Evolutionary conservation across 2,888 invertebrate species (phyloP).

Genomic region (Ornithoptera priamus): DNA sequence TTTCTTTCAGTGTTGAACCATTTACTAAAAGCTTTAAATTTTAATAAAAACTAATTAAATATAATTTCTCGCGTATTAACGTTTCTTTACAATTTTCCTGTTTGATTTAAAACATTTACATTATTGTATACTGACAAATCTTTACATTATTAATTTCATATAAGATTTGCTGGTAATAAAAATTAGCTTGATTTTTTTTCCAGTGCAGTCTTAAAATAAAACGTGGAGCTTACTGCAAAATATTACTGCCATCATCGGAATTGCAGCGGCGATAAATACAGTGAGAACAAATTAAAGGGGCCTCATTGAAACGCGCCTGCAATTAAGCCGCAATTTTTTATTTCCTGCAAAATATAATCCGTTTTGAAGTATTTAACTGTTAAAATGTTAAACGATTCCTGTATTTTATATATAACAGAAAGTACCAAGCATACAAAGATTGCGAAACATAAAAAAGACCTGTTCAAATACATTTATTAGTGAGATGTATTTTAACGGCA

Average conservation of each 20-base stretch:
- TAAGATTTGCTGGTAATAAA: neutral
- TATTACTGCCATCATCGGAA: slow-evolving; percentile 5
- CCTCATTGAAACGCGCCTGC: slow-evolving; percentile 8
- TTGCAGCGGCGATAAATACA: slow-evolving; percentile 18
- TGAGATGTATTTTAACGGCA: too few species aligned
- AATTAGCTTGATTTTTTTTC: neutral
- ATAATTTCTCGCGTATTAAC: neutral
- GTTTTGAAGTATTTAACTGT: slow-evolving; percentile 3
- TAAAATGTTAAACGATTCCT: neutral
- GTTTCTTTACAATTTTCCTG: neutral
- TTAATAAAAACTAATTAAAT: neutral
- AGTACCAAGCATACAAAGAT: too few species aligned
- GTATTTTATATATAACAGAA: neutral
- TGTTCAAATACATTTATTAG: too few species aligned
- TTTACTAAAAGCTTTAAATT: neutral
- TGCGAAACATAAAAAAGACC: too few species aligned
- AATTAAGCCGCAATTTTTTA: slow-evolving; percentile 18
- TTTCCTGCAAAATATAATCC: slow-evolving; percentile 6
- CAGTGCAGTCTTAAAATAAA: neutral
- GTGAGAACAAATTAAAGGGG: slow-evolving; percentile 20
- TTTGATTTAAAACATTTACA: neutral
- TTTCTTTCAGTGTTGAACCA: neutral
- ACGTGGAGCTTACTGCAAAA: slow-evolving; percentile 3
- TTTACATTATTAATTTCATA: too few species aligned
- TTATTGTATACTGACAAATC: neutral